Evolutionary conservation across 2,888 invertebrate species (phyloP), one percentile per base, ranked within the genome.

Genomic region (Andrena bucephala): DNA sequence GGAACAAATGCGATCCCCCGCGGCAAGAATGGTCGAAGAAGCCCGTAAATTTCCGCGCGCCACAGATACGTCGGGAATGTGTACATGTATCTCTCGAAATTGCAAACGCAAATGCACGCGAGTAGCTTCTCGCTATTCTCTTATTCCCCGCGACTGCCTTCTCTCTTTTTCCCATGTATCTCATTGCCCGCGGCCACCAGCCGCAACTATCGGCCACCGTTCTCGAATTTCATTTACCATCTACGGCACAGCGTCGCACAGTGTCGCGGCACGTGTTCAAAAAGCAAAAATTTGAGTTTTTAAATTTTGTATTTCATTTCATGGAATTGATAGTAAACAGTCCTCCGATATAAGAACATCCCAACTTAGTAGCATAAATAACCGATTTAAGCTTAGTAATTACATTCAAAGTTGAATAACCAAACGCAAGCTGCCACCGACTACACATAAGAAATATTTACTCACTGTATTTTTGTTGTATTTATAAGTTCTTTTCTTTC

Each of bases 1-100:
- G 84, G 81, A 86, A 86, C 86, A 79, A 86, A 85, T 81, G 86
- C 65, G 84, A 77, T 69, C 66, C 71, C 81, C 70, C 48, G 77
- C 62, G 77, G 77, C 71, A 68, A 84, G 65, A 50, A 77, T 57
- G 81, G 60, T 60, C 84, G 67, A 85, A 86, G 86, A 70, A 73
- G 86, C 57, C 63, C 66, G 81, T 85, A 81, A 86, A 85, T 85
- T 84, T 84, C 81, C 81, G 54, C 70, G 36, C 77, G 65, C 68
- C 60, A 48, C 36, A 54, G 31, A 42, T 33, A 84, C 76, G 74
- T 50, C 74, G 76, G 54, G 66, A 74, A 72, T 69, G 24, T 42
- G 42, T 42, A 0, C 16, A 42, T 42, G 60, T 52, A 63, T 79
- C 57, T 76, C 70, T 60, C 63, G 67, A 74, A 79, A 77, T 83